A percentile compares a stretch with the other conserved stretches of the same genome.
phyloP scores from a whole-genome alignment of 2,797 vertebrate species.

The Clarias fuscus region DNA sequence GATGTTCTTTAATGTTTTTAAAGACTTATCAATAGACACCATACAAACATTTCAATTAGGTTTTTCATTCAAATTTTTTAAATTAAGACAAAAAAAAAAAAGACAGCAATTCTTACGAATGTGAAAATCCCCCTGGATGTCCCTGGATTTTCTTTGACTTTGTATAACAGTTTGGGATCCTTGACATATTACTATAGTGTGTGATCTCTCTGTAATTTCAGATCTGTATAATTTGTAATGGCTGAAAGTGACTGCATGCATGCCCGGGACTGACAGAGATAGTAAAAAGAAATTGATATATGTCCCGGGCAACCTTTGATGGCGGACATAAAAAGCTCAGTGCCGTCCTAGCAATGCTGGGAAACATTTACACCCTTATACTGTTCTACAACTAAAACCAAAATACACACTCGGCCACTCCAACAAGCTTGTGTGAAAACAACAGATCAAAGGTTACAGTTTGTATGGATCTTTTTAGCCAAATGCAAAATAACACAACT shows the following conservation, averaged over 20 bases:
- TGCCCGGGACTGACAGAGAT: constrained; percentile 32
- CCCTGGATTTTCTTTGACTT: constrained; percentile 14
- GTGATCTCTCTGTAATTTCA: constrained; percentile 18
- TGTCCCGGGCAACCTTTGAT: constrained; percentile 41
- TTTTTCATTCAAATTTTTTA: background rate
- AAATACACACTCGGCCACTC: constrained; percentile 40
- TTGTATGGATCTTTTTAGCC: background rate
- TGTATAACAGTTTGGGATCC: background rate
- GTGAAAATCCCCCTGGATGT: background rate
- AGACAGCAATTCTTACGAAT: background rate
- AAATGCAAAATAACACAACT: background rate
- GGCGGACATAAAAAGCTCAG: constrained; percentile 34
- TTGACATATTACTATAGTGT: constrained; percentile 14
- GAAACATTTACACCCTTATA: constrained; percentile 23
- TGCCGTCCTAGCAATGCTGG: constrained; percentile 29
- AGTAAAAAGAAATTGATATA: constrained; percentile 39
- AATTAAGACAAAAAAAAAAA: background rate
- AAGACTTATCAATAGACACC: background rate
- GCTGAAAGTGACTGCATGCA: constrained; percentile 26
- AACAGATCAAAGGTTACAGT: background rate
- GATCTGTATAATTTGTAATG: constrained; percentile 11
- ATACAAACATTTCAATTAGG: background rate
- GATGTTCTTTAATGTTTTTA: background rate
- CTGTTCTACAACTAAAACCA: constrained; percentile 28
- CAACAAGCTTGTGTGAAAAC: constrained; percentile 12